Base-by-base conservation (phyloP, 2,797 vertebrate species). In the Sebastes cheni region DNA sequence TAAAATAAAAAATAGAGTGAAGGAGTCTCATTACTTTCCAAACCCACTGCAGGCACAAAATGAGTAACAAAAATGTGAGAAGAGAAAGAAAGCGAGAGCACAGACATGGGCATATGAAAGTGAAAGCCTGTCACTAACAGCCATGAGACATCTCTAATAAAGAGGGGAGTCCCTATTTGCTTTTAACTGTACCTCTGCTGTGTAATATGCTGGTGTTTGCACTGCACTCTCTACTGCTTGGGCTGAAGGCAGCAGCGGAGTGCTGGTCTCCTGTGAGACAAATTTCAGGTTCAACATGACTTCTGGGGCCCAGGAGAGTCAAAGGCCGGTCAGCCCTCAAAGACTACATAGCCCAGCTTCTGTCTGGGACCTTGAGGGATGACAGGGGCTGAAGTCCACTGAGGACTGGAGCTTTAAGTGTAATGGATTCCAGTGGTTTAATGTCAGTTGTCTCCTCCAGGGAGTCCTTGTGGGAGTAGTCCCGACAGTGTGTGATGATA, bases 61-160 rank as follows among this genome's bases (percentile, higher is more conserved):
- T 8, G 23, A 62, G 9, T 3, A 6, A 55, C 23, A 70, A 30
- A 12, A 77, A 10, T 60, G 56, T 52, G 10, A 52, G 27, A 74
- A 83, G 18, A 61, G 16, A 81, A 76, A 75, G 8, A 79, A 58
- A 80, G 39, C 0, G 2, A 59, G 27, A 66, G 71, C 27, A 55
- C 22, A 67, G 46, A 68, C 62, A 73, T 64, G 62, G 77, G 58
- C 32, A 77, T 23, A 78, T 79, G 20, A 80, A 79, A 69, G 55
- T 42, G 32, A 83, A 85, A 77, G 72, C 67, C 58, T 78, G 52
- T 75, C 30, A 79, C 83, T 91, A 93, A 94, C 85, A 92, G 84
- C 80, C 79, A 83, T 90, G 82, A 86, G 73, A 89, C 83, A 75
- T 77, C 81, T 79, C 64, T 91, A 91, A 94, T 93, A 90, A 88